Evolutionary conservation across 2,888 invertebrate genomes (phyloP), one percentile per base, ranked within the genome.

Genomic region (Rhabditoides inermis): DNA sequence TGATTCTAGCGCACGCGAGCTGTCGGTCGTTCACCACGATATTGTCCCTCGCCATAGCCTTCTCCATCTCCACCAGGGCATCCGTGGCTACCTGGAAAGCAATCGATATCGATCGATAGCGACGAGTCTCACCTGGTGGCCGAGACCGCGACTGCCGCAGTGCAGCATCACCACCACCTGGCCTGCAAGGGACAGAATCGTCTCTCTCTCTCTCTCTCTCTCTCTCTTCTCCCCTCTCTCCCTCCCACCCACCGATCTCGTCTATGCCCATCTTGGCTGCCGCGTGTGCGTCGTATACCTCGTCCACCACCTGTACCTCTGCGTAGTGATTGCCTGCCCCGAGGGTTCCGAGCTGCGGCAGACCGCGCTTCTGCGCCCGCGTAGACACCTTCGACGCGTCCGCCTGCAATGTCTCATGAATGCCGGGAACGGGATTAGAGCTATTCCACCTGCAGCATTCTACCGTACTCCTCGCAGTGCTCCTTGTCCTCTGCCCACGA

Each of bases 181-280:
- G 18, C 72, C 60, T 52, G n/a, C n/a, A 45, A 45, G n/a, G n/a
- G n/a, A 1, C 22, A 23, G 40, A 40, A 5, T 23, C 15, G 7
- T 6, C 28, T 27, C 20, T 4, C 10, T 20, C 22, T 20, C 23
- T n/a, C n/a, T n/a, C n/a, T n/a, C n/a, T n/a, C n/a, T n/a, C n/a
- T n/a, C n/a, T n/a, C n/a, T n/a, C n/a, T n/a, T n/a, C n/a, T n/a
- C n/a, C n/a, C n/a, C n/a, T n/a, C n/a, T n/a, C n/a, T n/a, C n/a
- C n/a, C n/a, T 91, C 90, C 0, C 92, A 12, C 47, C 10, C 27
- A 60, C 60, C 94, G 76, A 84, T 83, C 72, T 85, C 85, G 79
- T 98, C 95, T 56, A 98, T 87, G 12, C 98, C 98, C 98, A 98
- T 98, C 81, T 94, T 95, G 51, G 85, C 85, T 45, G 98, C 98